Percentiles rank a stretch among this genome's conserved stretches.
Evolutionary conservation across 2,113 vertebrate species (phyloP).

Genomic region (mouse (Mus musculus)): GRCm39 chr17:10348501-10349000

Average conservation of each 20-base stretch:
- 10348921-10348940: not conserved
- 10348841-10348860: conserved; percentile 75
- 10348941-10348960: not conserved
- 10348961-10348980: not conserved
- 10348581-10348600: conserved; percentile 79
- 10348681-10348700: conserved; percentile 64
- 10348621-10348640: conserved; percentile 48
- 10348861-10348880: conserved; percentile 71
- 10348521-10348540: conserved; percentile 85
- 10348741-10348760: no score
- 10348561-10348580: conserved; percentile 84
- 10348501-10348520: conserved; percentile 87
- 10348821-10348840: not conserved
- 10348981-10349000: not conserved
- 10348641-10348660: conserved; percentile 73
- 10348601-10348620: conserved; percentile 36
- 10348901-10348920: not conserved
- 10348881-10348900: not conserved
- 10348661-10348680: conserved; percentile 80
- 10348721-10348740: conserved; percentile 64
- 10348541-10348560: conserved; percentile 83
- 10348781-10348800: no score
- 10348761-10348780: no score
- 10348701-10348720: not conserved
- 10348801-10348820: no score